Evolutionary conservation across 1,140 invertebrate genomes (phyloP), one percentile per base, ranked within the genome.

Genomic region (Drosophila pruinosa): DNA sequence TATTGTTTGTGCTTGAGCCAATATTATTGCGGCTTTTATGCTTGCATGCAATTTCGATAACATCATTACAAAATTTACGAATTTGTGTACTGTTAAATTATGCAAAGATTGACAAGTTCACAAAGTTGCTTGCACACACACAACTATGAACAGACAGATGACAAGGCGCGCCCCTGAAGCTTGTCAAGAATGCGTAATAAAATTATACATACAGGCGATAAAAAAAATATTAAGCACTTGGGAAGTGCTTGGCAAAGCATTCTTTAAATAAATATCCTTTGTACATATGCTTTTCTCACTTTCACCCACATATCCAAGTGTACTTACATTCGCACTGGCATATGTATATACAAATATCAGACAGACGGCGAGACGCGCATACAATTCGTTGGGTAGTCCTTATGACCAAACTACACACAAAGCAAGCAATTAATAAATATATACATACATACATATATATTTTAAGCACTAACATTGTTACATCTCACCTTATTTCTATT

Each of bases 371-470:
- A 81, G 81, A 77, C 81, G 81, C 81, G 63, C 43, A 67, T 86
- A 83, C 86, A 85, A 82, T 81, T 81, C 82, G 81, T 86, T 86
- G 74, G 77, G 77, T 56, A 77, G 65, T 77, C 73, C 73, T 82
- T 78, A 47, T 31, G 24, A 54, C 41, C 26, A 57, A 17, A 53
- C 19, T 26, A 10, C 38, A n/a, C 12, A 24, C 12, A 54, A 17
- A n/a, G n/a, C n/a, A n/a, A n/a, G n/a, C n/a, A n/a, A 39, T 8
- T 14, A 19, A 19, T 7, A 28, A 17, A 48, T 15, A 48, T 28
- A 28, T 5, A 14, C 4, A 45, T 24, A 5, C 41, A 34, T 17
- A 28, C 21, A 26, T 3, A 24, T 15, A 17, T 14, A 12, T 15
- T 24, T 36, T 8, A 56, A 31, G 6, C 34, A 59, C 34, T 59